phyloP scores from a whole-genome alignment of 2,797 vertebrate species.

The Pseudomugil gertrudae region DNA sequence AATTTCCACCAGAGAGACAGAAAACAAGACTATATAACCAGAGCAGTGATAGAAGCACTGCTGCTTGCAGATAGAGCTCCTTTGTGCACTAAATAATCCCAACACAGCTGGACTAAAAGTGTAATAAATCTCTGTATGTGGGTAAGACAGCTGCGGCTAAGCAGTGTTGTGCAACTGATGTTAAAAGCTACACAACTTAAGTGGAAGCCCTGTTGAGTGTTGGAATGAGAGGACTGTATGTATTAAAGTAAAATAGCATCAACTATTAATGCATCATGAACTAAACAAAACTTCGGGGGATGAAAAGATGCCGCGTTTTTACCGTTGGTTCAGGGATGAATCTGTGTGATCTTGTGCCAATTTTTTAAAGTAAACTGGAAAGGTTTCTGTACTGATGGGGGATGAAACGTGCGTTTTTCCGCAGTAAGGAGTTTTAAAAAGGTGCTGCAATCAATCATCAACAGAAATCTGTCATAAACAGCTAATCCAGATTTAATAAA shows the following conservation, averaged over 20 bases:
- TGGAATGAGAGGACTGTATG: neutral
- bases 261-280: neutral
- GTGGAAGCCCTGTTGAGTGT: conserved; percentile 8
- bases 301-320: too few species aligned
- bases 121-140: conserved; percentile 47
- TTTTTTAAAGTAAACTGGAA: neutral
- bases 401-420: neutral
- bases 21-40: conserved; percentile 47
- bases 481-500: neutral
- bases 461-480: neutral
- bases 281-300: neutral
- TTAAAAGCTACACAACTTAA: conserved; percentile 27
- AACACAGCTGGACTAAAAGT: conserved; percentile 59
- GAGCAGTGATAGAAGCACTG: conserved; percentile 30
- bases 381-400: neutral
- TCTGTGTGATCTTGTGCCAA: neutral
- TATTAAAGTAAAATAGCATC: neutral
- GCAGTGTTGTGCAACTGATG: conserved; percentile 57
- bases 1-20: conserved; percentile 36
- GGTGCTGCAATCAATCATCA: neutral
- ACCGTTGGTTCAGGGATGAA: neutral
- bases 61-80: conserved; percentile 42
- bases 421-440: neutral
- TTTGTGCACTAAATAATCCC: conserved; percentile 63
- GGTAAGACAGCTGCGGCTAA: conserved; percentile 45